Base-by-base conservation (phyloP, 1,140 invertebrate species). In the Drosophila insularis region DNA sequence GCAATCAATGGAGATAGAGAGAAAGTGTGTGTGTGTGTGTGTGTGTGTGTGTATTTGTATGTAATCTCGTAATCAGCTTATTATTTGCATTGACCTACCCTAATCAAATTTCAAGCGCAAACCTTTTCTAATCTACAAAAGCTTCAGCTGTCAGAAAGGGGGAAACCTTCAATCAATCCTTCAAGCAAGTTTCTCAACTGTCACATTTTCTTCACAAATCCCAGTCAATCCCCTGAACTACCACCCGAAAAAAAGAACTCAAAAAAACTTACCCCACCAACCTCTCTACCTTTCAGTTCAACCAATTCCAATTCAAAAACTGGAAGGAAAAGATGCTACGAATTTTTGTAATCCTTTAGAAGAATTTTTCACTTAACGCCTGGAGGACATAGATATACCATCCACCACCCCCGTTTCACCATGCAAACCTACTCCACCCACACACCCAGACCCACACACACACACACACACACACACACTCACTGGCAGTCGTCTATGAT, bases 331-430 rank as follows among this genome's bases (percentile, higher is more conserved):
- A 86, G 81, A 86, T 86, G 81, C 81, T 86, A 84, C 79, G 77
- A 86, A 87, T 86, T 87, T 50, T 58, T 87, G 82, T 86, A 87
- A 86, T 86, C 81, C 82, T 86, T 87, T 58, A 31, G 66, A 63
- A 50, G 81, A 86, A 87, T 87, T 86, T 87, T 86, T 86, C 81
- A 81, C 81, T 87, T 86, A 82, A 87, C 71, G 79, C 82, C 81
- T 67, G 54, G 59, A 69, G 81, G 68, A 72, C 68, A 70, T 61
- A 58, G 63, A 50, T 50, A 50, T 50, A 27, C 27, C 27, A 5
- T 21, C 17, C n/a, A n/a, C 11, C 11, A 0, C 43, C 43, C 17
- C 8, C 19, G n/a, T n/a, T n/a, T n/a, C n/a, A n/a, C 27, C 5
- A 27, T 21, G 14, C 14, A 21, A 37, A 59, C 53, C 10, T 56